Evolutionary conservation across 2,113 vertebrate species (phyloP).

Genomic region (Aegithalos caudatus): DNA sequence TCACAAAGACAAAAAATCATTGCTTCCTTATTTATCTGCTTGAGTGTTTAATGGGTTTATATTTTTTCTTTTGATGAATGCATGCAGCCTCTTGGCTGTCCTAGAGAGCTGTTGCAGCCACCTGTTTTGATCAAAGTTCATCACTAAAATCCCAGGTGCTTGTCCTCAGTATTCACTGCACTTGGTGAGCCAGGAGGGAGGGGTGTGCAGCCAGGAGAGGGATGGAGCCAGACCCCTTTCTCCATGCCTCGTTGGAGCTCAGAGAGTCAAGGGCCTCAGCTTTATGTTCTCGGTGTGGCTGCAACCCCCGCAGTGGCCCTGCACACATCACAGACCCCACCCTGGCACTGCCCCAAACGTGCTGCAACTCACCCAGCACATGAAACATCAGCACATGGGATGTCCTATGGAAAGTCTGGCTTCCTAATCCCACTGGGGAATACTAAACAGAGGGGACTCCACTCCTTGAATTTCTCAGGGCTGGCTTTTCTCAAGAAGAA

Average conservation of each 20-base stretch:
- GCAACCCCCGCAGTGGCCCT: accelerated
- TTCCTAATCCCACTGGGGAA: not conserved
- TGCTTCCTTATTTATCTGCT: not conserved
- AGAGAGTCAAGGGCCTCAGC: accelerated
- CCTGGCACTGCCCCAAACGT: not conserved
- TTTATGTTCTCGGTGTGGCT: not conserved
- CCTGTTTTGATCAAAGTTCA: not conserved
- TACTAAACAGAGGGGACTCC: not conserved
- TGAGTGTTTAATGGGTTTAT: not conserved
- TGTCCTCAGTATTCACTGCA: not conserved
- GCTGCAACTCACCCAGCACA: not conserved
- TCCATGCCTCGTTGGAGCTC: not conserved
- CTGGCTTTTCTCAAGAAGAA: not conserved
- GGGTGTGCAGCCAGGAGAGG: not conserved
- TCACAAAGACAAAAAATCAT: not conserved
- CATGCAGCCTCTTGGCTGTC: not conserved
- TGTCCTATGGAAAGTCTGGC: accelerated
- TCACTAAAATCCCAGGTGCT: not conserved
- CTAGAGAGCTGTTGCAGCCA: not conserved
- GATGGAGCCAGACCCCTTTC: not conserved
- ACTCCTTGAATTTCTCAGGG: not conserved
- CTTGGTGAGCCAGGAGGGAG: accelerated
- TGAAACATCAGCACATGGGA: not conserved
- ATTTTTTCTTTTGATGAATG: not conserved
- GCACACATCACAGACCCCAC: not conserved